phyloP scores from a whole-genome alignment of 1,140 invertebrate genomes.

The Lepidurus packardi region DNA sequence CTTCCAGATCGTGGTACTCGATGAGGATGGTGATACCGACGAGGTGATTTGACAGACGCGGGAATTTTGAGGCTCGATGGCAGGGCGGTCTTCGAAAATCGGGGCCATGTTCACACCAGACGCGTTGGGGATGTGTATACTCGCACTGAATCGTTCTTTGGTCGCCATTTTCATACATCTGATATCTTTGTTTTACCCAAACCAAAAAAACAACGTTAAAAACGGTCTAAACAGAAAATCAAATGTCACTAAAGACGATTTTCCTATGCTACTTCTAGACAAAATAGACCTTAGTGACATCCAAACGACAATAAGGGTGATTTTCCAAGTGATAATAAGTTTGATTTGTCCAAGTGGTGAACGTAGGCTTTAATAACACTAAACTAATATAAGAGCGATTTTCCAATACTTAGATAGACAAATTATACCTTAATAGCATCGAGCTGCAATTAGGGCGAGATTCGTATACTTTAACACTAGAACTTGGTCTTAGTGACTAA shows the following conservation, averaged over 20 bases:
- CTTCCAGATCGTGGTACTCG: slow-evolving; percentile 24
- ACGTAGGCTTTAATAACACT: no score
- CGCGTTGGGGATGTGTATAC: slow-evolving; percentile 28
- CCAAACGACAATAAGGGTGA: no score
- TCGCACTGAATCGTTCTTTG: slow-evolving; percentile 31
- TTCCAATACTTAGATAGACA: no score
- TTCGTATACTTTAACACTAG: no score
- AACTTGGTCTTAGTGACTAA: no score
- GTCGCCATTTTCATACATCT: slow-evolving; percentile 35
- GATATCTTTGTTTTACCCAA: slow-evolving; percentile 29
- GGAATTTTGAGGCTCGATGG: slow-evolving; percentile 33
- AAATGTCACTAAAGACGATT: not conserved
- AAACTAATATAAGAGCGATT: no score
- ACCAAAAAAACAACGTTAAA: not conserved
- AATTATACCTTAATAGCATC: no score
- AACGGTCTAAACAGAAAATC: not conserved
- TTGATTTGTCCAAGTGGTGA: no score
- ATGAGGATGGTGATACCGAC: not conserved
- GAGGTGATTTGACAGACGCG: slow-evolving; percentile 34
- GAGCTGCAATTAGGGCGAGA: no score
- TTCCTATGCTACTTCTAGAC: no score
- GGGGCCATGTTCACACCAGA: slow-evolving; percentile 10
- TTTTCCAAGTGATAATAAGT: no score
- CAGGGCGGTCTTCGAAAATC: slow-evolving; percentile 33
- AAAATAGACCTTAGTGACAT: no score